phyloP scores from a whole-genome alignment of 2,113 vertebrate species.

The Pollimyrus isidori region DNA sequence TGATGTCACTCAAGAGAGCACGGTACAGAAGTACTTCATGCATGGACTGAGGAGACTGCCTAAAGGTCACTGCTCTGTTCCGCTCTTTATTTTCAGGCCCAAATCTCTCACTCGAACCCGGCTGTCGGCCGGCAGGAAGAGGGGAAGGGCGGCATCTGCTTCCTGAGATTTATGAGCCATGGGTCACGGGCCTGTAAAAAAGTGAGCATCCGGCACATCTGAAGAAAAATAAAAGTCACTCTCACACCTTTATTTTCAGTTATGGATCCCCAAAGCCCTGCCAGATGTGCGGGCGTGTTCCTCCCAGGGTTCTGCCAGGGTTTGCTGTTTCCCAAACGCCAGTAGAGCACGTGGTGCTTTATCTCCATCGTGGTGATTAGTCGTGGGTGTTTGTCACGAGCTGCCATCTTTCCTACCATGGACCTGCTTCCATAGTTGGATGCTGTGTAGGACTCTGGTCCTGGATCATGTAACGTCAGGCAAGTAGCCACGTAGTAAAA shows the following conservation, averaged over 20 bases:
- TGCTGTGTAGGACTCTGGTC: not conserved
- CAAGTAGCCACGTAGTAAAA: not conserved
- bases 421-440: not conserved
- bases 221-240: not conserved
- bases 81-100: not conserved
- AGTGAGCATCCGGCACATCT: not conserved
- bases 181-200: not conserved
- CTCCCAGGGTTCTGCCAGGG: not conserved
- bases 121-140: conserved; percentile 10
- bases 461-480: not conserved
- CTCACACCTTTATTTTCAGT: conserved; percentile 12
- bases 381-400: not conserved
- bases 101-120: not conserved
- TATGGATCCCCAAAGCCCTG: not conserved
- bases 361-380: not conserved
- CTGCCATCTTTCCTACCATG: not conserved
- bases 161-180: conserved; percentile 10
- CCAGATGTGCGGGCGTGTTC: conserved; percentile 3
- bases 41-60: not conserved
- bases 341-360: not conserved
- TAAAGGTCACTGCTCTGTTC: not conserved
- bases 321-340: not conserved
- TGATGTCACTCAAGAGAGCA: not conserved
- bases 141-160: conserved; percentile 13
- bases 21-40: not conserved